Evolutionary conservation across 53 echinoderm and acorn worm species (phyloP), one percentile per base, ranked within the genome.

Genomic region (Paracentrotus lividus): DNA sequence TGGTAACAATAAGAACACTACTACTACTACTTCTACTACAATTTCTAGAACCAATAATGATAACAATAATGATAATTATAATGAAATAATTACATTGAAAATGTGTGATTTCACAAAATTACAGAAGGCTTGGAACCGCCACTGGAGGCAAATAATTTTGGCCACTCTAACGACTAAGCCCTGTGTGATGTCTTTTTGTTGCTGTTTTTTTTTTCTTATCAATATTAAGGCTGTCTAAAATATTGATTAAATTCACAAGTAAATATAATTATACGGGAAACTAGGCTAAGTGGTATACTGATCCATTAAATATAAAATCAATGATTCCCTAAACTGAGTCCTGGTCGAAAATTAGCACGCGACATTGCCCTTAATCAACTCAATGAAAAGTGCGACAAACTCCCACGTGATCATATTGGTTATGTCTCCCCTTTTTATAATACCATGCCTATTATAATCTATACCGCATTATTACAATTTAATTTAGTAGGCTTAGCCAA

Each of bases 331-430:
- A 29, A 29, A 8, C 0, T 64, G 64, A 64, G n/a, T 1, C 64
- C 64, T 9, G 64, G 26, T 24, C n/a, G 59, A n/a, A 59, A 59
- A 59, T 59, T 59, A 59, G n/a, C 23, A 4, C 59, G 59, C 7
- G 59, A 23, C 23, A 59, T 59, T 20, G 59, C 59, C n/a, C 29
- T 64, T 64, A 29, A 64, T 64, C 31, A 64, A 29, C 27, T 64
- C 31, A 64, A 64, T 64, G 64, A 26, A 64, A 21, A 64, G 64
- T 64, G 64, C 64, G 64, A 64, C 31, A 31, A 64, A 64, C 64
- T 64, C 29, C 64, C 8, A 2, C 29, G 29, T 13, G n/a, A 9
- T 64, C 27, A 4, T 10, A 1, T 8, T 7, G 31, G 13, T 64
- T 64, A 64, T 10, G 8, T 64, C 64, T 27, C 64, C 64, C 64